A percentile compares a stretch with the other conserved stretches of the same genome.
Conservation (phyloP, 64 coral and sea anemone genomes). For the Acropora tenuis region DNA sequence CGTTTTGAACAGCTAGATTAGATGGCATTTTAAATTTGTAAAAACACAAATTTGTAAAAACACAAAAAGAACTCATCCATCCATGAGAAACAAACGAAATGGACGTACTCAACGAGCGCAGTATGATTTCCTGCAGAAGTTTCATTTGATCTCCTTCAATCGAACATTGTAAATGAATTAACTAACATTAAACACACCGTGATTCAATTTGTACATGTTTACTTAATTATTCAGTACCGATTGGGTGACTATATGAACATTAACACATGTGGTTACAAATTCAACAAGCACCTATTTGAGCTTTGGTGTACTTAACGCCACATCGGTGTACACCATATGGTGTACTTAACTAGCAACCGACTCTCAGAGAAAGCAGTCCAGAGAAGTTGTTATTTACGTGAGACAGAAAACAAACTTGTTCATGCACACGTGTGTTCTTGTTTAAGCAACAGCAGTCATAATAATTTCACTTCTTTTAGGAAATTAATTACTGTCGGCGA, state of each 20-base stretch:
- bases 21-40: background rate
- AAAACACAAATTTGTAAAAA: background rate
- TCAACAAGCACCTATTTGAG: no score
- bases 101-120: background rate
- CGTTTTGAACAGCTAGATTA: background rate
- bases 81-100: background rate
- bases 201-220: background rate
- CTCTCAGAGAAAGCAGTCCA: no score
- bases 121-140: background rate
- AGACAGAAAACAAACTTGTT: background rate
- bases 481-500: conserved; percentile 53
- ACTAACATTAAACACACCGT: background rate
- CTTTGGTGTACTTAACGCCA: no score
- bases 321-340: no score
- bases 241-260: background rate
- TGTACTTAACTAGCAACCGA: no score
- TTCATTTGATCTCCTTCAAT: background rate
- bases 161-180: background rate
- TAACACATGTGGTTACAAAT: background rate
- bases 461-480: conserved; percentile 5
- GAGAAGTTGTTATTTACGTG: background rate
- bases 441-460: background rate
- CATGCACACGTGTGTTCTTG: conserved; percentile 1
- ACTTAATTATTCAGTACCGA: background rate
- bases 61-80: background rate